Evolutionary conservation across 1,140 invertebrate genomes (phyloP), one percentile per base, ranked within the genome.

Genomic region (Drosophila bocqueti): DNA sequence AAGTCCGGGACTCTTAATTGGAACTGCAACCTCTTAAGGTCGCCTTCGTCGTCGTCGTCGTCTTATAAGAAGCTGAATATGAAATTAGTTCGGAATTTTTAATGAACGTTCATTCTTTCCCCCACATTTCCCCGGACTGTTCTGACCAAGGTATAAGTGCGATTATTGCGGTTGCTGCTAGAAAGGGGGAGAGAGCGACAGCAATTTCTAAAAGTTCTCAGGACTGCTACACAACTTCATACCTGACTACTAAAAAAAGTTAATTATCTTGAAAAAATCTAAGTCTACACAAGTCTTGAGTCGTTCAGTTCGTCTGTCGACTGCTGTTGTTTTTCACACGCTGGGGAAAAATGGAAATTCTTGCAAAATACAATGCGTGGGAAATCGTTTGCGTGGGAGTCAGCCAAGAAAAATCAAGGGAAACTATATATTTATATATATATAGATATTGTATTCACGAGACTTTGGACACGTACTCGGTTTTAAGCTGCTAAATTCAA

Each of bases 41-140:
- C 76, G 75, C 50, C n/a, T n/a, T n/a, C 50, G 57, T 42, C 64
- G 64, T 31, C 63, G 64, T 50, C 49, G 49, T 52, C n/a, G 50
- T 91, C 85, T 82, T 90, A 90, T 90, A 90, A 91, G 85, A 89
- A 63, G 79, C 76, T 90, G 85, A 90, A 90, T 90, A 85, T 85
- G 85, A 90, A 90, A 90, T 91, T 85, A 91, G 85, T 82, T 74
- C 72, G 85, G 76, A 82, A 89, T 90, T 90, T 85, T 91, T 85
- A 91, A 90, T 90, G 85, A 79, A 82, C 82, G 73, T 79, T 86
- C 75, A 82, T 71, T 90, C 65, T 63, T 65, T 72, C 73, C 72
- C 72, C 81, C 73, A 45, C 55, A 43, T 86, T 76, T 69, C 47
- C 65, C 68, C 75, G 65, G 64, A 79, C 72, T 66, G 49, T 69